A percentile compares a stretch with the other conserved stretches of the same genome.
Conservation (phyloP, 2,113 vertebrate species). For the Aplodontia rufa region DNA sequence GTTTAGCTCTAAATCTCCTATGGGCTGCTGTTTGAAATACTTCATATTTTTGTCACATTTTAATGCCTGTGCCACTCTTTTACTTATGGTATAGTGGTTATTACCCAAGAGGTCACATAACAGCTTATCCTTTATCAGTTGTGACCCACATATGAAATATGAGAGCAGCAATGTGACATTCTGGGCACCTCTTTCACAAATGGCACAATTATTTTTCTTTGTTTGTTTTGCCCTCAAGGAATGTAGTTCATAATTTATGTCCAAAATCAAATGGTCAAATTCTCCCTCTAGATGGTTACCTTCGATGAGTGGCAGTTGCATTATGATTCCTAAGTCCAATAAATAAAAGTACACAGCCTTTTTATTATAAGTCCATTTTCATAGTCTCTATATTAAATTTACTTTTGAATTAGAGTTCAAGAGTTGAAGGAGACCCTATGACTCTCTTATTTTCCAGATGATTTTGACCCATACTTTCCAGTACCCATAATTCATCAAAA, state of each 20-base stretch:
- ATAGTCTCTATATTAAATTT: conserved; percentile 30
- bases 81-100: neutral
- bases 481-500: neutral
- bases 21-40: neutral
- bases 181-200: neutral
- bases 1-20: neutral
- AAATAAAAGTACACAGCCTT: conserved; percentile 50
- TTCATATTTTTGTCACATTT: conserved; percentile 20
- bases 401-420: conserved; percentile 41
- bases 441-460: neutral
- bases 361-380: conserved; percentile 27
- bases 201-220: conserved; percentile 3
- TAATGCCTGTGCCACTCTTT: neutral
- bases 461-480: neutral
- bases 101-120: conserved; percentile 17
- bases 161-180: neutral
- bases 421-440: neutral
- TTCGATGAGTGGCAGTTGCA: conserved; percentile 13
- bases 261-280: neutral
- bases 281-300: neutral
- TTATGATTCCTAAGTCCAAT: conserved; percentile 17
- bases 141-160: neutral
- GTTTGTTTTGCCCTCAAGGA: conserved; percentile 41
- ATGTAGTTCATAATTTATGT: conserved; percentile 37
- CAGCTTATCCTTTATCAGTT: conserved; percentile 19